These are phyloP conservation scores for Morinoia aosen DNA, from an alignment of 2,888 invertebrate species.

Conservation along the genomic window DNA sequence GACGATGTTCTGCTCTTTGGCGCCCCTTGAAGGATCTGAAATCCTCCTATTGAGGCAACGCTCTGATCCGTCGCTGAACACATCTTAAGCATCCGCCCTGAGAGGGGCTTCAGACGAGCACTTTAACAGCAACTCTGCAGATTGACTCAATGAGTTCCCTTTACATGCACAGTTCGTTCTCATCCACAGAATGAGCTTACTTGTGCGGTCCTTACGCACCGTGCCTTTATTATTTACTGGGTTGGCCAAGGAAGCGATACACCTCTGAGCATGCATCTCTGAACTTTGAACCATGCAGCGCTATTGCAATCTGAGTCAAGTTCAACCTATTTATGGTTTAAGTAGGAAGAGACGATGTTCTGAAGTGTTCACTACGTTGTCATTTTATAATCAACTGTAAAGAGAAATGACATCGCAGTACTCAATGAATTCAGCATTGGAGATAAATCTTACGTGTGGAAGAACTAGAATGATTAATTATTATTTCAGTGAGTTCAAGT, in stretches of 20 bases:
- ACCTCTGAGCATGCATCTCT: neutral
- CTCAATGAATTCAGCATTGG: neutral
- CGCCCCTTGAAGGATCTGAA: constrained; percentile 32
- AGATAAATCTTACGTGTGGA: neutral
- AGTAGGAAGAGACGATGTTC: neutral
- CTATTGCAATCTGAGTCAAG: too few species aligned
- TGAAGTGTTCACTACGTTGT: neutral
- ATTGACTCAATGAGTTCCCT: constrained; percentile 2
- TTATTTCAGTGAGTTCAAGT: neutral
- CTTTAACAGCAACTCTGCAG: neutral
- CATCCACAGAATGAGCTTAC: neutral
- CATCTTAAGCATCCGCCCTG: neutral
- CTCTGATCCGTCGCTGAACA: constrained; percentile 18
- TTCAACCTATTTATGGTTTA: neutral
- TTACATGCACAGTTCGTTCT: neutral
- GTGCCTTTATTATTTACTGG: neutral
- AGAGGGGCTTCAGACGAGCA: neutral
- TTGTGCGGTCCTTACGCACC: neutral
- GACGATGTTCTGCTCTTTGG: constrained; percentile 25
- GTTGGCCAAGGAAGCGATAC: neutral
- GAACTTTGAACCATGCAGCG: neutral
- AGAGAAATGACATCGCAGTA: neutral
- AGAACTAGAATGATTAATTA: neutral
- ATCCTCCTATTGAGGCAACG: constrained; percentile 33
- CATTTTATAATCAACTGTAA: neutral